phyloP scores from a whole-genome alignment of 1,140 invertebrate species.

The Drosophila sp. region DNA sequence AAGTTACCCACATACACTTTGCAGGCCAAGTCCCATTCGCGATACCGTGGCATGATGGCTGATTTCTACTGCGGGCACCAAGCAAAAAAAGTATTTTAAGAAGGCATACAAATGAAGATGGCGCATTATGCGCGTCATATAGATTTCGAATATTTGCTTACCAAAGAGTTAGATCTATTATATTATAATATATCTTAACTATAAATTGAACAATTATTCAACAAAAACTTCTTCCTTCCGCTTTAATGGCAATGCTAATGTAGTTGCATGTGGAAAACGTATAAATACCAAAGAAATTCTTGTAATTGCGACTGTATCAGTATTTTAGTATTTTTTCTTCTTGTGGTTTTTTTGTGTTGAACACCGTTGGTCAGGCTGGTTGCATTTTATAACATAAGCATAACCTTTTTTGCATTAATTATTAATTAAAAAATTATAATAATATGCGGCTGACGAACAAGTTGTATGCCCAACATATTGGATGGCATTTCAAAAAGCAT shows the following conservation, averaged over 20 bases:
- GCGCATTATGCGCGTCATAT: not conserved
- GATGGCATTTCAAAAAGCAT: slow-evolving; percentile 87
- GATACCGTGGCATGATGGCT: slow-evolving; percentile 88
- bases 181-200: not conserved
- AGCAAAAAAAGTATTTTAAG: too few relatives aligned
- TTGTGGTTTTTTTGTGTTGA: not conserved
- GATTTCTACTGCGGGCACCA: slow-evolving; percentile 6
- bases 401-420: slow-evolving; percentile 17
- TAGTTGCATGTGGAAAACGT: not conserved
- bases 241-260: not conserved
- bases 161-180: not conserved
- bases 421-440: slow-evolving; percentile 21
- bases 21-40: slow-evolving; percentile 96
- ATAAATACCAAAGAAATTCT: not conserved
- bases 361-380: not conserved
- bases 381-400: slow-evolving; percentile 42
- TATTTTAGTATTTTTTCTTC: not conserved
- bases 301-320: not conserved
- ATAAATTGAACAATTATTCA: slow-evolving; percentile 5
- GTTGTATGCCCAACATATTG: slow-evolving; percentile 87
- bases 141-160: not conserved
- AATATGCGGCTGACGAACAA: slow-evolving; percentile 87
- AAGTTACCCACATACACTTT: slow-evolving; percentile 99
- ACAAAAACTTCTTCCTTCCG: slow-evolving; percentile 1
- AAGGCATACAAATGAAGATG: not conserved